Base-by-base conservation (phyloP, 2,113 vertebrate species). In the Xenus cinereus region DNA sequence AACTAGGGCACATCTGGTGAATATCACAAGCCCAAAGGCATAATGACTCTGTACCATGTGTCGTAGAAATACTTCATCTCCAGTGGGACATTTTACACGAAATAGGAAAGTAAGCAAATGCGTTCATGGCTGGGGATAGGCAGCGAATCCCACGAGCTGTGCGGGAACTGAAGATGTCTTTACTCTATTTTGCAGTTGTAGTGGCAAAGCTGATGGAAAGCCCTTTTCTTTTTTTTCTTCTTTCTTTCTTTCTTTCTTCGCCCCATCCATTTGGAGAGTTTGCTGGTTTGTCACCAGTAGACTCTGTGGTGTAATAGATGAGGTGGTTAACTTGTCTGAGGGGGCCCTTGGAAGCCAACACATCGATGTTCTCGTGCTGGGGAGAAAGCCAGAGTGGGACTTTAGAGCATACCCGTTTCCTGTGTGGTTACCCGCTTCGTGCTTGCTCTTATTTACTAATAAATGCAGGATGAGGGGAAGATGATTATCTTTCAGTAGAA, bases 1-100 rank as follows among this genome's bases (percentile, higher is more conserved):
- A 96, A 95, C 7, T 93, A 85, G 91, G 94, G 79, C 95, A 92
- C 92, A 94, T 96, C 91, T 89, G 94, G 93, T 96, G 93, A 92
- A 4, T 76, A 67, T 84, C 67, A 66, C 64, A 15, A 80, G 86
- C 87, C 95, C 77, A 59, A 87, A 97, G 85, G 93, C 82, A 11
- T 62, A 76, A 92, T 90, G 93, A 72, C 76, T 95, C 76, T 37
- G 46, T 86, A 13, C 87, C 95, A 92, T 90, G 95, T 96, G 93
- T 71, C 5, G 2, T 66, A 69, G 93, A 90, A 95, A 90, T 67
- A n/a, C 83, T 97, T 83, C 77, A 46, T 76, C 93, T 96, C 95
- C 95, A 83, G 71, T 69, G 90, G 92, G 90, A 94, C 56, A 0
- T 57, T 88, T 86, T 37, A 84, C 92, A 90, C 13, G 45, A 5